Base-by-base conservation (phyloP, 1,140 invertebrate genomes). In the Potamilus streckersoni region DNA sequence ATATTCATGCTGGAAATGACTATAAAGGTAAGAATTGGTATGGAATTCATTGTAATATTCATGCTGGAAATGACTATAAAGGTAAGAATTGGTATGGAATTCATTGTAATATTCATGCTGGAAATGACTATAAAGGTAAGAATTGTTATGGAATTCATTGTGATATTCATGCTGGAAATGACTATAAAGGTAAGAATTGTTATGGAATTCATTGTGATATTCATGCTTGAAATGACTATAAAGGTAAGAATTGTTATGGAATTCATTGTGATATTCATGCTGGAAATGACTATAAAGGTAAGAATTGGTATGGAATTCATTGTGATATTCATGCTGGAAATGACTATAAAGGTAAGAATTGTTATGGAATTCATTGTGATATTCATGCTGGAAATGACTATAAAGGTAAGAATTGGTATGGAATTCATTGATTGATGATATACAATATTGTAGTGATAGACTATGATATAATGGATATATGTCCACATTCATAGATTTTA, bases 251-350 rank as follows among this genome's bases (percentile, higher is more conserved):
- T n/a, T n/a, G n/a, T n/a, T n/a, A n/a, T n/a, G n/a, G n/a, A n/a
- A n/a, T 99, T 99, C 91, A 99, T 98, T 3, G 94, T 94, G 58
- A 96, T 99, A 27, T 99, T 99, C 88, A 94, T 96, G 2, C 88
- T 96, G 20, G 98, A 99, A 92, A 99, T 99, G 98, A 94, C 96
- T 83, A 92, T 99, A 74, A 99, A 99, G 94, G 97, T 98, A 90
- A 76, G 79, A n/a, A n/a, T n/a, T n/a, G n/a, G n/a, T n/a, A n/a
- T n/a, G n/a, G n/a, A n/a, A n/a, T 99, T 99, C 91, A 99, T 98
- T 3, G 94, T 94, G 58, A 96, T 99, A 27, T 99, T 99, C 88
- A 94, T 96, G 2, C 88, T 96, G 20, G 98, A 99, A 92, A 99
- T 99, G 98, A 94, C 96, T 83, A 92, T 99, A 74, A 99, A 99